Evolutionary conservation across 2,888 invertebrate genomes (phyloP), one percentile per base, ranked within the genome.

Genomic region (Smittia aterrima): DNA sequence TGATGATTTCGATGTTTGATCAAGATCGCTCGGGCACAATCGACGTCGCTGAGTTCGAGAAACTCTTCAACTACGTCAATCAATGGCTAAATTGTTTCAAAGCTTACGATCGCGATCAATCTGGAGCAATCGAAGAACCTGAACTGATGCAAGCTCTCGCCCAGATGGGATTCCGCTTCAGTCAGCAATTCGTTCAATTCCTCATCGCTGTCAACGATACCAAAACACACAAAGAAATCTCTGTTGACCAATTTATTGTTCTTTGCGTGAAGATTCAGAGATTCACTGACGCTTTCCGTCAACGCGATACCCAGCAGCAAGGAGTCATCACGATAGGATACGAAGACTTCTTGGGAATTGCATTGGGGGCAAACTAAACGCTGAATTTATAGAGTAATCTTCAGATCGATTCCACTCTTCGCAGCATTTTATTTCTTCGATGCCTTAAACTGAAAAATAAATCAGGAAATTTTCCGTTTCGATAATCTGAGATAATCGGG

Each of bases 191-290:
- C 80, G 85, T 92, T 11, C 86, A 86, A 75, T 89, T 90, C 79
- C 82, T 95, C 75, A 85, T 90, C 7, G 86, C 87, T 76, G 89
- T 90, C 81, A 87, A 89, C 79, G 92, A 93, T 81, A 82, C 88
- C 0, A 84, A 84, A 75, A 85, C 85, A 76, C 86, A 85, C 76
- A 87, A 86, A 76, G 87, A 86, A 78, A 87, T 90, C 76, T 90
- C 93, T 0, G 90, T 96, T 47, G 96, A 96, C 83, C 89, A 90
- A 78, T 96, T 96, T 80, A 95, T 96, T 78, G 92, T 95, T 47
- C 81, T 92, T 11, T 95, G 95, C 81, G 92, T 96, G 9, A 92
- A 95, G 84, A 88, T 96, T 76, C 95, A 95, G 80, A 89, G 91
- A 76, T 92, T 93, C 77, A 94, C 90, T 38, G 96, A 96, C 80